Evolutionary conservation across 2,888 invertebrate genomes (phyloP).

Genomic region (Stictocephala bisonia): DNA sequence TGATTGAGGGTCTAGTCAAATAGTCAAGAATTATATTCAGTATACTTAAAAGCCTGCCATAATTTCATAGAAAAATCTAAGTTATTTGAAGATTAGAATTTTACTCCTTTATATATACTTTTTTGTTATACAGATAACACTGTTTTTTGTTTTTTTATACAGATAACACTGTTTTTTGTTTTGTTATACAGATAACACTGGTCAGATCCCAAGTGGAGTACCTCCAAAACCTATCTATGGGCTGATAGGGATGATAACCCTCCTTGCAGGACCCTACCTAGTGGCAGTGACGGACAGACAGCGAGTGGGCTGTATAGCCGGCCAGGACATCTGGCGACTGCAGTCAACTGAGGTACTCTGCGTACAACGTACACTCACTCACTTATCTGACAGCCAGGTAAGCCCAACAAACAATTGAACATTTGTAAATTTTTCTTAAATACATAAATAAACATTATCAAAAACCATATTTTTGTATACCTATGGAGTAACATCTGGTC

Average conservation of each 20-base stretch:
- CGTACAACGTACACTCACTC: slow-evolving; percentile 84
- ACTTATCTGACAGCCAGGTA: slow-evolving; percentile 85
- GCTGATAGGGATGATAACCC: slow-evolving; percentile 84
- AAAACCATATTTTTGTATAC: too few relatives aligned
- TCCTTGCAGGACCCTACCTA: slow-evolving; percentile 88
- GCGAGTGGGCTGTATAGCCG: slow-evolving; percentile 84
- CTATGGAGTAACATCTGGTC: too few relatives aligned
- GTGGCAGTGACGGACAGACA: slow-evolving; percentile 88
- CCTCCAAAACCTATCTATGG: slow-evolving; percentile 79
- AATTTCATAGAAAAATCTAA: too few relatives aligned
- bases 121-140: background rate
- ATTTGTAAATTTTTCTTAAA: too few relatives aligned
- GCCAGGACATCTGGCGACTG: slow-evolving; percentile 82
- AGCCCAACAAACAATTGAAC: too few relatives aligned
- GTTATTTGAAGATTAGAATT: background rate
- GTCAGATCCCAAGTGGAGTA: slow-evolving; percentile 70
- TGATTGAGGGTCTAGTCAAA: too few relatives aligned
- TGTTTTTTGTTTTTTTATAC: too few relatives aligned
- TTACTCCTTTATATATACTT: background rate
- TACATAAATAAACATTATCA: too few relatives aligned
- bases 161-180: too few relatives aligned
- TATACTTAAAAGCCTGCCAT: too few relatives aligned
- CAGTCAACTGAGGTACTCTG: slow-evolving; percentile 86
- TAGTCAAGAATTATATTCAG: background rate
- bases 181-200: slow-evolving; percentile 66